Evolutionary conservation across 2,888 invertebrate species (phyloP), one percentile per base, ranked within the genome.

Genomic region (Heteromurus nitidus): DNA sequence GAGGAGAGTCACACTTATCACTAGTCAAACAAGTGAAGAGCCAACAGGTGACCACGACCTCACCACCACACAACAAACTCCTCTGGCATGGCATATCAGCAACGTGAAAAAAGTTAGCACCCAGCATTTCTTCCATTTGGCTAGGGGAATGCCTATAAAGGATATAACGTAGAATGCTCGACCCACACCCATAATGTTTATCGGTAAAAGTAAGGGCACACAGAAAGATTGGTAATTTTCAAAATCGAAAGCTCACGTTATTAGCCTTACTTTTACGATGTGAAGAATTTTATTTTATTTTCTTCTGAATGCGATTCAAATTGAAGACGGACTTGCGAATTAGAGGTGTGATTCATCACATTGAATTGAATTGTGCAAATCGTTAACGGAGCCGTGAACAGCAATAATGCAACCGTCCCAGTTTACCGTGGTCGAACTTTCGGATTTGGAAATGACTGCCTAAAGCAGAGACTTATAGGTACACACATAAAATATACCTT

Each of bases 31-130:
- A 65, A 30, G 26, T 42, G 26, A 26, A 47, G 60, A 76, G 47
- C 55, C 42, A 67, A 75, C 36, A 68, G 28, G 47, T 68, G 68
- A 76, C 68, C 77, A 70, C 77, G 64, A 69, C 77, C 69, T 77
- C 69, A 53, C 55, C 76, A 60, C 50, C 47, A 3, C 36, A 30
- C 62, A 68, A 60, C 76, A 30, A 55, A 18, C 55, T 47, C 26
- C 31, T 22, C n/a, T 50, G 42, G 62, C 53, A 47, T 18, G 16
- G 18, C 2, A 26, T 13, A 55, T 24, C 13, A 50, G 9, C 20
- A 50, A 62, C 24, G 18, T 55, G n/a, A 28, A 31, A 5, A 36
- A 20, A 22, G 24, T 53, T 22, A 22, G n/a, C 13, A 55, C 26
- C 18, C 3, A 13, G 16, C 24, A 55, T 55, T 76, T 76, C 68